Percentiles rank a stretch among this genome's conserved stretches.
Conservation (phyloP, 2,797 vertebrate genomes). For the Pipistrellus pipistrellus region DNA sequence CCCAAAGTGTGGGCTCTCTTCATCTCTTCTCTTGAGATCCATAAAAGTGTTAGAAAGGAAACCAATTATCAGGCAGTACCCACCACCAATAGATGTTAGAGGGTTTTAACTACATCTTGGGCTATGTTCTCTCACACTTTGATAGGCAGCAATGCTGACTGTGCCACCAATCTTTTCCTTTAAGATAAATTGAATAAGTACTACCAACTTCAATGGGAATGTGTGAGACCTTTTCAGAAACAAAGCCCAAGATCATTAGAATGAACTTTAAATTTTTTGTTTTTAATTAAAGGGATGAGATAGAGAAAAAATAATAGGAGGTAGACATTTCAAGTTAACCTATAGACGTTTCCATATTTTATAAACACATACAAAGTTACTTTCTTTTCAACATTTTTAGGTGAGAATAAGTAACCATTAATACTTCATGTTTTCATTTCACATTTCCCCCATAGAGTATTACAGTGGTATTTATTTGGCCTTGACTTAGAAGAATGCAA, state of each 20-base stretch:
- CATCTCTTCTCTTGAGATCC: slow-evolving; percentile 18
- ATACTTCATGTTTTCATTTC: slow-evolving; percentile 50
- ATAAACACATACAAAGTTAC: slow-evolving; percentile 17
- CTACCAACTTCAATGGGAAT: background rate
- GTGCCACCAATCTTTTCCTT: slow-evolving; percentile 3
- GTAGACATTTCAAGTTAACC: background rate
- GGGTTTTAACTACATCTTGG: background rate
- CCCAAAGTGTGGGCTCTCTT: background rate
- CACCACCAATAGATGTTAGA: background rate
- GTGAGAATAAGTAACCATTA: slow-evolving; percentile 50
- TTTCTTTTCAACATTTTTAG: slow-evolving; percentile 55
- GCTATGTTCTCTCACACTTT: background rate
- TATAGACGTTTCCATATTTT: slow-evolving; percentile 32
- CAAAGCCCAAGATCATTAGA: slow-evolving; percentile 1
- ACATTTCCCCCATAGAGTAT: slow-evolving; percentile 67
- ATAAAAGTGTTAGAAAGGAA: slow-evolving; percentile 2
- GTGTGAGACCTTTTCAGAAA: background rate
- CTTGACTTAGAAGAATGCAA: slow-evolving; percentile 75
- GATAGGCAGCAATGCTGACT: background rate
- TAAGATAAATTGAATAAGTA: background rate
- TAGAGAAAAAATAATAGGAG: slow-evolving; percentile 16
- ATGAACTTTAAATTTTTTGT: slow-evolving; percentile 26
- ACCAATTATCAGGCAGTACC: background rate
- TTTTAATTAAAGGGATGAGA: slow-evolving; percentile 9
- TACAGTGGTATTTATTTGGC: slow-evolving; percentile 71